Percentiles rank a stretch among this genome's conserved stretches.
Evolutionary conservation across 2,113 vertebrate genomes (phyloP).

Genomic region (Azemiops feae): DNA sequence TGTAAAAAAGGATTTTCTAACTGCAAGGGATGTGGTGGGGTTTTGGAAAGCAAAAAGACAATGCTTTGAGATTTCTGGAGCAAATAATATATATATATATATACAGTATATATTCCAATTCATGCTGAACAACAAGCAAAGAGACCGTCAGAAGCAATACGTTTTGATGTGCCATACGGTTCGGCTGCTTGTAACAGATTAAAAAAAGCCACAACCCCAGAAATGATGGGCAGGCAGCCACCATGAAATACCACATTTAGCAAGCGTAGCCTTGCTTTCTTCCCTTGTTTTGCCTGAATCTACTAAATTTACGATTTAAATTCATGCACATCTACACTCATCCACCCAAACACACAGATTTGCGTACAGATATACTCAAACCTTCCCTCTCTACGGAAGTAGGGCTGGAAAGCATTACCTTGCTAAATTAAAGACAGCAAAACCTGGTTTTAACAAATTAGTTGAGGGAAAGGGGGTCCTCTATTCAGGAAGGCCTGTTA

Average conservation of each 20-base stretch:
- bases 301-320: background rate
- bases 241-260: background rate
- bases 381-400: background rate
- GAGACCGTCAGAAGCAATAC: background rate
- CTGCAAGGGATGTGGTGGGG: background rate
- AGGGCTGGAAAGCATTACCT: background rate
- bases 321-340: background rate
- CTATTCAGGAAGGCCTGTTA: background rate
- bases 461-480: background rate
- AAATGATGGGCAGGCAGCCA: background rate
- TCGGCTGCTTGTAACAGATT: background rate
- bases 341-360: too few relatives aligned
- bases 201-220: background rate
- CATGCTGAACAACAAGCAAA: background rate
- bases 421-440: background rate
- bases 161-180: background rate
- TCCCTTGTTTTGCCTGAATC: background rate
- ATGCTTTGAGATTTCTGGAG: background rate
- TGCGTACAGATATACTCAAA: background rate
- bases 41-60: background rate
- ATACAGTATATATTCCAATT: too few relatives aligned
- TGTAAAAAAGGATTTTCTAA: background rate
- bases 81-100: background rate
- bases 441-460: background rate
- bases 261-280: background rate